A percentile compares a stretch with the other conserved stretches of the same genome.
These are phyloP conservation scores for Poecilia picta DNA, from an alignment of 2,797 vertebrate genomes.

Conservation along the genomic window DNA sequence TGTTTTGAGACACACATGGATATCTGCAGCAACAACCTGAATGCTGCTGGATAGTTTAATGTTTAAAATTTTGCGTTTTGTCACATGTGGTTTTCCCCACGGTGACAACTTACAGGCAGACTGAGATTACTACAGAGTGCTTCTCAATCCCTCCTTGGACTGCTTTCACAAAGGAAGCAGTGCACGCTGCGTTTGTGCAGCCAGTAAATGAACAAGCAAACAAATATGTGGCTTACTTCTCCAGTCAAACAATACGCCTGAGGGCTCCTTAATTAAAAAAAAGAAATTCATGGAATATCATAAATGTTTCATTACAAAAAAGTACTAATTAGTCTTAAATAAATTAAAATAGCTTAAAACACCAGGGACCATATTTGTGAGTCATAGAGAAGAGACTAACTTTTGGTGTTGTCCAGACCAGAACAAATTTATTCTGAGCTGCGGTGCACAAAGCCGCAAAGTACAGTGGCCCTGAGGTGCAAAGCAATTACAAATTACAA, in stretches of 20 bases:
- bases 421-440: too few relatives aligned
- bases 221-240: too few relatives aligned
- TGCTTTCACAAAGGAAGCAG: not conserved
- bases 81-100: not conserved
- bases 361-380: not conserved
- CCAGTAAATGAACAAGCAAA: not conserved
- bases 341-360: not conserved
- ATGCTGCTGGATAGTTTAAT: not conserved
- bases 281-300: not conserved
- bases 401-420: too few relatives aligned
- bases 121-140: not conserved
- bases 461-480: too few relatives aligned
- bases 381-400: too few relatives aligned
- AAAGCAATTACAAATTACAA: too few relatives aligned
- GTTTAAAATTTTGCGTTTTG: not conserved
- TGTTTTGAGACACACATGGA: not conserved
- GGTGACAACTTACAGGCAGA: not conserved
- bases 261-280: not conserved
- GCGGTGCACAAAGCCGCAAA: too few relatives aligned
- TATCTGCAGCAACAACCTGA: not conserved
- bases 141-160: not conserved
- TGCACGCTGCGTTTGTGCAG: not conserved
- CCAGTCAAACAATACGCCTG: too few relatives aligned
- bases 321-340: not conserved
- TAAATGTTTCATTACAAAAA: not conserved